Evolutionary conservation across 2,113 vertebrate genomes (phyloP), one percentile per base, ranked within the genome.

Genomic region (Lasiurus cinereus): DNA sequence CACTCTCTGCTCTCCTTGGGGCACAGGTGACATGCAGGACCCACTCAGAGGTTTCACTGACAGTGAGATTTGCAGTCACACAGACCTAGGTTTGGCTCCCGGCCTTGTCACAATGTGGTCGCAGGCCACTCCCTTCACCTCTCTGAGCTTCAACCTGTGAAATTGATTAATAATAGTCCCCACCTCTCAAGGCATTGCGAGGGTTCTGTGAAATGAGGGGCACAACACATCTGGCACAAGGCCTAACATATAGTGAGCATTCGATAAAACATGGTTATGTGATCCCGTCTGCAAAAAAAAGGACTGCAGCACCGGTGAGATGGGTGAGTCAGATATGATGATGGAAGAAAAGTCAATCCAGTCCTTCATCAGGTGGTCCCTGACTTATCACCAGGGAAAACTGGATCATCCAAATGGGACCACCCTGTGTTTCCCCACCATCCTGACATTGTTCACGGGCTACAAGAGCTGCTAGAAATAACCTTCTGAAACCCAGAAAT

Each of bases 81-180:
- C 46, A 80, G 48, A 46, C 31, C 36, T 8, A 27, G 62, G 27
- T 33, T 33, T 83, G n/a, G n/a, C 8, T 84, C 66, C 27, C 14
- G 64, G 67, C 48, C 73, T 69, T 59, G 33, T 69, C 15, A 6
- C 66, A 19, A 0, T 56, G 64, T 93, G 50, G 54, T 69, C 66
- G n/a, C 18, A 16, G 50, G 24, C 21, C 33, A 62, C 27, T 54
- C 10, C 50, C 79, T 90, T n/a, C 6, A 18, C 54, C 43, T 56
- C n/a, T 48, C 69, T 83, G 67, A 92, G 83, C 15, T 36, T 80
- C 84, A 83, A 33, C 73, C 39, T 88, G 2, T 77, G 66, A 72
- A 67, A 46, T 27, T 27, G 54, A 29, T 72, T 59, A 56, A 48
- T 6, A 48, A 8, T 8, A 29, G 83, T 36, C 14, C 31, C 21